Evolutionary conservation across 2,888 invertebrate genomes (phyloP).

Genomic region (Zelleria hepariella): DNA sequence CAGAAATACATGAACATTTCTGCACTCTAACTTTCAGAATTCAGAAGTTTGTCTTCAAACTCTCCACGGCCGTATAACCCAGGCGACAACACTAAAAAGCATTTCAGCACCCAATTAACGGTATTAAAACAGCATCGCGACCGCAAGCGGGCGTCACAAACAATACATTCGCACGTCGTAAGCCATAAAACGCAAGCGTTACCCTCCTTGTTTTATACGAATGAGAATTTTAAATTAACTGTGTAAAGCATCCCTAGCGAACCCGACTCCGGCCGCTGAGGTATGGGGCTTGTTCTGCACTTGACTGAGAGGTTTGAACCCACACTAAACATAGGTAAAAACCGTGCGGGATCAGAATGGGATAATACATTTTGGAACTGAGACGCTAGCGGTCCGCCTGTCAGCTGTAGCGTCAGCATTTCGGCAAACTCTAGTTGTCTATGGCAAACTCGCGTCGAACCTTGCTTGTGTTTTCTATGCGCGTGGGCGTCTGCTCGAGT

Average conservation of each 20-base stretch:
- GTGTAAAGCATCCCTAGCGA: conserved; percentile 58
- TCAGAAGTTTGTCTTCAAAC: background rate
- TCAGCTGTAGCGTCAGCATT: no score
- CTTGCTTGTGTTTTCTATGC: no score
- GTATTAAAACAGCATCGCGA: conserved; percentile 64
- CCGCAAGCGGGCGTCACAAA: conserved; percentile 61
- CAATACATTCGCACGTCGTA: conserved; percentile 65
- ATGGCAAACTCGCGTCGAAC: no score
- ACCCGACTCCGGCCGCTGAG: conserved; percentile 34
- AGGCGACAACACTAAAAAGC: conserved; percentile 28
- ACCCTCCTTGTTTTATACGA: conserved; percentile 69
- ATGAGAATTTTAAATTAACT: conserved; percentile 72
- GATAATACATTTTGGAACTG: no score
- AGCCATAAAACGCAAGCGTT: conserved; percentile 70
- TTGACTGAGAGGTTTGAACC: background rate
- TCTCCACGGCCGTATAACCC: conserved; percentile 12
- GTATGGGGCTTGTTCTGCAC: conserved; percentile 32
- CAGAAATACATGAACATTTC: no score
- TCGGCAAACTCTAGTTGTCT: no score
- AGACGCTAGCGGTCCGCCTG: no score
- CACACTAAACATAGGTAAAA: no score
- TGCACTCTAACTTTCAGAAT: no score
- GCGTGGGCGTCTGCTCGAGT: no score
- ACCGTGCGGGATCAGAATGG: no score
- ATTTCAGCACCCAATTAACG: conserved; percentile 68